phyloP scores from a whole-genome alignment of 2,113 vertebrate species.

The Rhizomys pruinosus region DNA sequence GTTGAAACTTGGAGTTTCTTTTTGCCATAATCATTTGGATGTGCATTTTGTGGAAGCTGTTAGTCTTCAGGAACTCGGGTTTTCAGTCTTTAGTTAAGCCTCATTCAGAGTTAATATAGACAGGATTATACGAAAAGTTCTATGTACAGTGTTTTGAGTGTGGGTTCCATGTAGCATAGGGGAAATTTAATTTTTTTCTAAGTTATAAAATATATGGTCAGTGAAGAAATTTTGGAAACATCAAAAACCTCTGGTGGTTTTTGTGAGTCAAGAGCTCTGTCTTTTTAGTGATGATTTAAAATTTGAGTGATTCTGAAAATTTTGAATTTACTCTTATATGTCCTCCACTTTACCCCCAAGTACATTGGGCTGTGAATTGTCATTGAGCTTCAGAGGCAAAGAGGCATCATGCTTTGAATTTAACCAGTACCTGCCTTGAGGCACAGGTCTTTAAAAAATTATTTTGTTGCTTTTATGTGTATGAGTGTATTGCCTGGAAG shows the following conservation, averaged over 20 bases:
- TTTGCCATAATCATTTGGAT: neutral
- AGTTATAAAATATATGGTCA: conserved; percentile 1
- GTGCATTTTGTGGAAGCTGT: conserved; percentile 3
- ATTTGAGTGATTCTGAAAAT: conserved; percentile 24
- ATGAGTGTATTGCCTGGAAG: too few species aligned
- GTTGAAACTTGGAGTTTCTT: conserved; percentile 11
- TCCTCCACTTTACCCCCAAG: fast-evolving
- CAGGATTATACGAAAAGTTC: neutral
- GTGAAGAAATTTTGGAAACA: conserved; percentile 44
- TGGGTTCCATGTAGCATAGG: conserved; percentile 9
- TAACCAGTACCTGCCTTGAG: neutral
- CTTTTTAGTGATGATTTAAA: neutral
- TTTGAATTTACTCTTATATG: neutral
- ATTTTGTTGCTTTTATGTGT: too few species aligned
- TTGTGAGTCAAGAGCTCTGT: conserved; percentile 2
- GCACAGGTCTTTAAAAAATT: neutral
- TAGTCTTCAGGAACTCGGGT: neutral
- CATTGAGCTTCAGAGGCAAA: neutral
- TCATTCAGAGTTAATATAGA: neutral
- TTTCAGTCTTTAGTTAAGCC: neutral
- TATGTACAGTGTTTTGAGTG: neutral
- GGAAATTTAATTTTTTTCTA: conserved; percentile 15
- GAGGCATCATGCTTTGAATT: neutral
- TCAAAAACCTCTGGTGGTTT: neutral
- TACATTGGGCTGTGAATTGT: neutral